Evolutionary conservation across 2,888 invertebrate genomes (phyloP).

Genomic region (Terebella lapidaria): DNA sequence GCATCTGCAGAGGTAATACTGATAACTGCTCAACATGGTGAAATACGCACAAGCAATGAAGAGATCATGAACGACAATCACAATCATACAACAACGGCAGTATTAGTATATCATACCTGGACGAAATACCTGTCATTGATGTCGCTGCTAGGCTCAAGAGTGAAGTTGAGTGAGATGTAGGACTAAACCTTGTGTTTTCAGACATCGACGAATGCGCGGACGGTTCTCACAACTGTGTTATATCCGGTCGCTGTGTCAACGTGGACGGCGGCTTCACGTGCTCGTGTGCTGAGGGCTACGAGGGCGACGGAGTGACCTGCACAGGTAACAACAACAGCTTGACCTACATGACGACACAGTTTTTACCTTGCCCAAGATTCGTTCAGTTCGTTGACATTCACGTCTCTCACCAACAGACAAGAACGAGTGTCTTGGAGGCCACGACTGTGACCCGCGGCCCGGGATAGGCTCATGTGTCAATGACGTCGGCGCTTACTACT

Average conservation of each 20-base stretch:
- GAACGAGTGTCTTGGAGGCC: background rate
- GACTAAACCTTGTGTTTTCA: too few relatives aligned
- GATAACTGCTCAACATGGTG: too few relatives aligned
- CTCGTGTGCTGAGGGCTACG: background rate
- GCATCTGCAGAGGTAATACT: background rate
- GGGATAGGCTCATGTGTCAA: background rate
- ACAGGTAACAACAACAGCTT: background rate
- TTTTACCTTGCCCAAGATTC: background rate
- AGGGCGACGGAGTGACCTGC: background rate
- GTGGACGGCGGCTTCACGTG: background rate
- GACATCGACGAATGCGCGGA: background rate
- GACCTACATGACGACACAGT: background rate
- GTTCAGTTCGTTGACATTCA: background rate
- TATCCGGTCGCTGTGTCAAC: background rate
- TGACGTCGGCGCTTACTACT: background rate
- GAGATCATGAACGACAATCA: too few relatives aligned
- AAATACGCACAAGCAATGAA: too few relatives aligned
- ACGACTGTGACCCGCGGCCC: background rate
- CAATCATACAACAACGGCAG: too few relatives aligned
- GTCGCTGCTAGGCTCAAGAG: too few relatives aligned
- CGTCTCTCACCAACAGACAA: background rate
- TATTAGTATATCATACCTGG: too few relatives aligned
- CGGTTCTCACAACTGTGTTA: background rate
- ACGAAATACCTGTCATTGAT: too few relatives aligned
- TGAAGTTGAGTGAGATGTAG: too few relatives aligned